Base-by-base conservation (phyloP, 2,888 invertebrate genomes). In the Diarsia dahlii region DNA sequence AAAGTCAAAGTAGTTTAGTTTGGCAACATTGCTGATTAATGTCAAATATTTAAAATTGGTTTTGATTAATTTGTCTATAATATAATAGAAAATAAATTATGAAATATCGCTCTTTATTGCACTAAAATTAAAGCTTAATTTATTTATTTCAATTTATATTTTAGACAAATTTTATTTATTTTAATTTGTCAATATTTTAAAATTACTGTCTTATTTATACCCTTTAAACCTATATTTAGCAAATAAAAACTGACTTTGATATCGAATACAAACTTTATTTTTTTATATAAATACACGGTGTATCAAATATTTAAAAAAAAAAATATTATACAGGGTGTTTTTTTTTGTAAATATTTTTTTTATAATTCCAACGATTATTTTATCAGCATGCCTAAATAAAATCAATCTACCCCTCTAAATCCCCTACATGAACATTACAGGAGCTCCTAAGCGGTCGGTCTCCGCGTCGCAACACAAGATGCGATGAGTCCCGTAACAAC, bases 401-500 rank as follows among this genome's bases (percentile, higher is more conserved):
- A 48, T 15, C 1, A 45, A 28, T 45, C 13, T 10, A 12, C n/a
- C 15, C 6, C 9, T 13, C 15, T 20, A 46, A 23, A 56, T 50
- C 18, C 12, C 13, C 15, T 20, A 20, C 4, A 52, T 13, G 52
- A 39, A 23, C 3, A 2, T 68, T 66, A 28, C 88, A 94, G 94
- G 94, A 93, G 73, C 74, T 90, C n/a, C 70, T 92, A 46, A 86
- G 89, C 18, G 81, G 84, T 18, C 90, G 94, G 10, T 95, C 95
- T 0, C 95, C 95, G 0, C 90, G 95, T 0, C 94, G 94, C n/a
- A 91, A 88, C 52, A 81, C 87, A 0, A 89, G 92, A 0, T 89
- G 87, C 71, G 93, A 93, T 0, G 94, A 93, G 69, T 71, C 89
- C 0, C 90, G 91, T 9, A 91, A 90, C 82, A 92, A 89, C 81